These are phyloP conservation scores for Speoplatyrhinus poulsoni DNA, from an alignment of 2,113 vertebrate species.

Conservation along the genomic window DNA sequence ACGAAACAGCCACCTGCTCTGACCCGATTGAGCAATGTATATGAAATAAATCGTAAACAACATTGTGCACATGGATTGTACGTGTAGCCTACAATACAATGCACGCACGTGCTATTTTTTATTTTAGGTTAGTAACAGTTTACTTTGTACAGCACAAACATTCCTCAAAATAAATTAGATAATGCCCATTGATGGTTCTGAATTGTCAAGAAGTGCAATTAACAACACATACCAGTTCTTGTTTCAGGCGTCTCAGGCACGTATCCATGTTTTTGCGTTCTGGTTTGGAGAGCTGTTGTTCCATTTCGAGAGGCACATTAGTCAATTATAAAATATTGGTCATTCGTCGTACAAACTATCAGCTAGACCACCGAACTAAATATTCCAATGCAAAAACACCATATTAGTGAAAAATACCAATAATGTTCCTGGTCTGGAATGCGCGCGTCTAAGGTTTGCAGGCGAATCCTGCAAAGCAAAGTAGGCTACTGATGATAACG, in stretches of 20 bases:
- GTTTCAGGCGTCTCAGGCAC: slow-evolving; percentile 77
- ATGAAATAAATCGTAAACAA: no score
- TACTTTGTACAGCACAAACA: background rate
- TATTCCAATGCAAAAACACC: slow-evolving; percentile 11
- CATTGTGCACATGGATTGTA: no score
- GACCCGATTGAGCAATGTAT: no score
- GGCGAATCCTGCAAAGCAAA: slow-evolving; percentile 19
- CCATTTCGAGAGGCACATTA: slow-evolving; percentile 41
- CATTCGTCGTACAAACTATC: slow-evolving; percentile 9
- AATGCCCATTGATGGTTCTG: background rate
- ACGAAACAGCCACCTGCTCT: no score
- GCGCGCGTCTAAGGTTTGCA: slow-evolving; percentile 32
- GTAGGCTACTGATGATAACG: slow-evolving; percentile 25
- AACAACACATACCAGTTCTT: slow-evolving; percentile 73
- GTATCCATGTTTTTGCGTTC: slow-evolving; percentile 75
- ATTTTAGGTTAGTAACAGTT: no score
- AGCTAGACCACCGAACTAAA: background rate
- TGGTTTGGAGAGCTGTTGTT: slow-evolving; percentile 53
- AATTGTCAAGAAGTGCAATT: slow-evolving; percentile 3
- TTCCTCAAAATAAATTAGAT: background rate
- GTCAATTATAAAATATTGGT: slow-evolving; percentile 32
- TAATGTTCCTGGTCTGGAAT: slow-evolving; percentile 59
- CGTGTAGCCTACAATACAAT: no score
- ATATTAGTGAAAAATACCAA: background rate
- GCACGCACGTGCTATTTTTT: no score